Evolutionary conservation across 2,888 invertebrate genomes (phyloP), one percentile per base, ranked within the genome.

Genomic region (Capitulum mitella): DNA sequence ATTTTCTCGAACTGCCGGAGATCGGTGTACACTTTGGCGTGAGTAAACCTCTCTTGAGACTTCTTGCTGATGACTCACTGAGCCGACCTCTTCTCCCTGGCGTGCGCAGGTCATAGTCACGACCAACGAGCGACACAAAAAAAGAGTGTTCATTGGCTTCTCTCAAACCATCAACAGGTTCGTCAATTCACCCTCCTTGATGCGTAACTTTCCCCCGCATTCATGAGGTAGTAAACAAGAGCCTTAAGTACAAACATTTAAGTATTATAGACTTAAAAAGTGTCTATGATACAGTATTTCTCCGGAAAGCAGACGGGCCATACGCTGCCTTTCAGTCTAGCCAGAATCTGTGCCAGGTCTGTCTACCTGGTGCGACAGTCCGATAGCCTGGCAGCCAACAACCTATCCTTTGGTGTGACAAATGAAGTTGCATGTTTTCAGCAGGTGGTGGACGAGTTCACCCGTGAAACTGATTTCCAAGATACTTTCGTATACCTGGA

Each of bases 381-480:
- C n/a, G n/a, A n/a, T n/a, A n/a, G n/a, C n/a, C n/a, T n/a, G n/a
- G n/a, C n/a, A n/a, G n/a, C n/a, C n/a, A n/a, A n/a, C n/a, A n/a
- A 77, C 8, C 29, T 78, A 0, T n/a, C 43, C 14, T 78, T 78
- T 40, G 40, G 70, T 16, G 70, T 78, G 19, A 78, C 78, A 3
- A 78, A 78, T 22, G 75, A 75, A 22, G 77, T 76, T 19, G 75
- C 79, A 12, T 77, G 77, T 46, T 79, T 77, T 29, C 79, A 79
- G 26, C 16, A 51, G 0, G 34, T 77, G 5, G 77, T 79, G 75
- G 76, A 79, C 43, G 5, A 32, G 26, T 37, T 79, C 40, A 77
- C 77, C 3, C 10, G 1, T 3, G 58, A 64, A 10, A 16, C 37
- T 29, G 34, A 8, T 29, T 51, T 79, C 54, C 5, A 32, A 0